Evolutionary conservation across 2,797 vertebrate species (phyloP), one percentile per base, ranked within the genome.

Genomic region (Notolepis coatsorum): DNA sequence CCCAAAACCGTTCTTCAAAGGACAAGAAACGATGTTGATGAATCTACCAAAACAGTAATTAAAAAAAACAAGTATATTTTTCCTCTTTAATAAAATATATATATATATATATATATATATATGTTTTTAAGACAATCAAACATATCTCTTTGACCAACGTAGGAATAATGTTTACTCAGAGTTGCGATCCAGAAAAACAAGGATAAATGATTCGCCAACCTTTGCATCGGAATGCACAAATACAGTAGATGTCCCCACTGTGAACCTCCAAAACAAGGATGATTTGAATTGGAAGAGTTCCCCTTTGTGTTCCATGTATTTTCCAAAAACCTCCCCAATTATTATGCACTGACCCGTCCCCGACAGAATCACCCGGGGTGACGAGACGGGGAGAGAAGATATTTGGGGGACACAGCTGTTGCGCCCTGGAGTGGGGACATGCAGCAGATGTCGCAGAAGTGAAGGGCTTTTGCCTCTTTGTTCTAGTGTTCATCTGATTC

Each of bases 351-450:
- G 62, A 64, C 65, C 72, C 37, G 18, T 12, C 42, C 57, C n/a
- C n/a, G n/a, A 30, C 17, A 48, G 64, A 42, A 66, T 87, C 84
- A 61, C 80, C 72, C 51, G 0, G 73, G 83, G 80, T 69, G 81
- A 86, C 61, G 54, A 68, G 60, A 24, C 60, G 53, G 43, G 37
- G 73, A 65, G 77, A 50, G 18, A 1, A 75, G 69, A 66, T 52
- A 84, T 80, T 78, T 74, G 39, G 51, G 68, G 62, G 70, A 71
- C 80, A 78, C 86, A 82, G 80, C 82, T 84, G 84, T 73, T 77
- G 52, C 51, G 55, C 47, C 68, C 65, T n/a, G 43, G 1, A 61
- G 59, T 58, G 6, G n/a, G 69, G 79, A 67, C 77, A 84, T 81
- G 74, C 53, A 69, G 47, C 65, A 80, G 54, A 72, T 80, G 78